Conservation (phyloP, 2,113 vertebrate genomes). For the Ursus arctos region DNA sequence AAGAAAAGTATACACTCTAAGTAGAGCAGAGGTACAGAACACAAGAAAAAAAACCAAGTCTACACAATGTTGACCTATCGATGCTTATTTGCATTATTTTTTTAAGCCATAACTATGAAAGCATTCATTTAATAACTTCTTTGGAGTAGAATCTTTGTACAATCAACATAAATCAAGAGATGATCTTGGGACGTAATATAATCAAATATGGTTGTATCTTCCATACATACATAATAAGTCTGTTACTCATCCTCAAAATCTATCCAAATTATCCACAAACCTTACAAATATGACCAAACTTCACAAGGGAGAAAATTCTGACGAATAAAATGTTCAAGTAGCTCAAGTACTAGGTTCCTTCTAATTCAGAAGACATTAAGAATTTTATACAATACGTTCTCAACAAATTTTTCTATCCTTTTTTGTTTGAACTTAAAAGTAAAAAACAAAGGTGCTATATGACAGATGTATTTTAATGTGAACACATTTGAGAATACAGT, state of each 20-base stretch:
- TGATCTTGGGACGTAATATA: conserved; percentile 10
- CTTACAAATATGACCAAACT: conserved; percentile 57
- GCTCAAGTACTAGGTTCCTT: background rate
- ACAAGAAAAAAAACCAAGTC: conserved; percentile 45
- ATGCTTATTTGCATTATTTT: background rate
- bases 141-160: background rate
- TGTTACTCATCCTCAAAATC: conserved; percentile 28
- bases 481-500: background rate
- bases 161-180: background rate
- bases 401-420: conserved; percentile 18
- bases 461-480: conserved; percentile 4
- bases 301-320: background rate
- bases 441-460: conserved; percentile 11
- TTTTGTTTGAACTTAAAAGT: conserved; percentile 45
- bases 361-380: conserved; percentile 14
- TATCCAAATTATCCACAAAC: conserved; percentile 35
- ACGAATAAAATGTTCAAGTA: background rate
- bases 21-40: conserved; percentile 54
- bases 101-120: conserved; percentile 14
- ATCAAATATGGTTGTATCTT: conserved; percentile 4
- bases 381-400: conserved; percentile 10
- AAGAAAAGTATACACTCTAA: conserved; percentile 72
- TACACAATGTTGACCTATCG: background rate
- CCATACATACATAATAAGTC: background rate
- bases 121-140: background rate